Evolutionary conservation across 1,140 invertebrate species (phyloP), one percentile per base, ranked within the genome.

Genomic region (Elymnias hypermnestra): DNA sequence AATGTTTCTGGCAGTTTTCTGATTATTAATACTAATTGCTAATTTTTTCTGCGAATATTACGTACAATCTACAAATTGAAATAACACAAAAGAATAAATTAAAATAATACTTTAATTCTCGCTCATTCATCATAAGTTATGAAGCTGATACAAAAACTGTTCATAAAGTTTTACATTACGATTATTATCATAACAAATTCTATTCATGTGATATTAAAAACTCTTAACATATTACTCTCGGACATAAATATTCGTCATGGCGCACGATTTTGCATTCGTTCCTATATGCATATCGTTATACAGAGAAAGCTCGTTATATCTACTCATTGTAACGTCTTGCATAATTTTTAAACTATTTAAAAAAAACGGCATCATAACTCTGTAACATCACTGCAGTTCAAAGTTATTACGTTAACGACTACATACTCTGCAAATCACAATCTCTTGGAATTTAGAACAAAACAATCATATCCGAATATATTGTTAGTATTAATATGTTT

Each of bases 211-310:
- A n/a, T n/a, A n/a, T n/a, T 12, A 29, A 29, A 12, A 48, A 25
- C 26, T 48, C 38, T 22, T 26, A 41, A 41, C 29, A 8, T 37
- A 29, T 25, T 40, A 23, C 35, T 31, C 46, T 58, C 42, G 48
- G 50, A 50, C 51, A 52, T 53, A 70, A 58, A 63, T 57, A 61
- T 63, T 64, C 69, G 69, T 77, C 64, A 77, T 62, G 66, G 63
- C 35, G 63, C 41, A 57, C 56, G 64, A 53, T 56, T 72, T 53
- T 53, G 51, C 55, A 58, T 62, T 57, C 57, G 43, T 70, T 63
- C 10, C 4, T 29, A 29, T 12, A 29, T 13, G 13, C 26, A 13
- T 29, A 29, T 29, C 6, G 26, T 29, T 69, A 56, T 52, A 33
- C 36, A 73, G 70, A 72, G 73, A 76, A 74, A 74, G 68, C 64